phyloP scores from a whole-genome alignment of 2,797 vertebrate genomes.

The Myripristis jacobus region DNA sequence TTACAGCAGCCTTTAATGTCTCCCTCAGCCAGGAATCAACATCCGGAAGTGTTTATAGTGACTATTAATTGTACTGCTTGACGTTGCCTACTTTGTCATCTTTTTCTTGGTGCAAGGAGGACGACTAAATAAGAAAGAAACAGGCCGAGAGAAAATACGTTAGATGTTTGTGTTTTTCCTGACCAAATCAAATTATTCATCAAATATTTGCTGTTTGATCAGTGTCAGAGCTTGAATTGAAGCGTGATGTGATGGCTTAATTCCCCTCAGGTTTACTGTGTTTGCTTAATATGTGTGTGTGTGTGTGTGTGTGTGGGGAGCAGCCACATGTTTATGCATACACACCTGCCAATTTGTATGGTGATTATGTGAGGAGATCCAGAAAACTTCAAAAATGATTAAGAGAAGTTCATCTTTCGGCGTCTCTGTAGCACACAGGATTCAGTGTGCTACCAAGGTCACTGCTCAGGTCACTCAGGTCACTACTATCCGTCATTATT shows the following conservation, averaged over 20 bases:
- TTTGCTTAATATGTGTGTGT: conserved; percentile 48
- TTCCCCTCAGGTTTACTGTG: conserved; percentile 49
- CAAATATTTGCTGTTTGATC: conserved; percentile 51
- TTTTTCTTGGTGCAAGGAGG: background rate
- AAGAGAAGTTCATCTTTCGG: background rate
- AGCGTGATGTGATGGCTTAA: conserved; percentile 32
- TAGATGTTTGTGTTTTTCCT: conserved; percentile 25
- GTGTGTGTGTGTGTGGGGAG: conserved; percentile 17
- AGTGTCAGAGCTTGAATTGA: conserved; percentile 20
- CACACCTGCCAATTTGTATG: conserved; percentile 59
- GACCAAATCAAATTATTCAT: conserved; percentile 38
- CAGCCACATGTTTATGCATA: conserved; percentile 65
- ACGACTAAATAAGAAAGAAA: background rate
- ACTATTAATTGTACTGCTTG: conserved; percentile 17
- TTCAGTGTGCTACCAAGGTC: background rate
- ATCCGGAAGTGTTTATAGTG: conserved; percentile 1
- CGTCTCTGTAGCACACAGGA: background rate
- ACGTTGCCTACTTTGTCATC: background rate
- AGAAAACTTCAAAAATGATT: conserved; percentile 22
- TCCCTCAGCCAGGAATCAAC: no score
- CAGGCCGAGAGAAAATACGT: background rate
- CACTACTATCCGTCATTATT: no score
- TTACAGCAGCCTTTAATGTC: background rate
- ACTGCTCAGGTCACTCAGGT: no score
- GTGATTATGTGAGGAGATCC: conserved; percentile 35